phyloP scores from a whole-genome alignment of 2,797 vertebrate genomes.

The Parauchenoglanis punctatus region DNA sequence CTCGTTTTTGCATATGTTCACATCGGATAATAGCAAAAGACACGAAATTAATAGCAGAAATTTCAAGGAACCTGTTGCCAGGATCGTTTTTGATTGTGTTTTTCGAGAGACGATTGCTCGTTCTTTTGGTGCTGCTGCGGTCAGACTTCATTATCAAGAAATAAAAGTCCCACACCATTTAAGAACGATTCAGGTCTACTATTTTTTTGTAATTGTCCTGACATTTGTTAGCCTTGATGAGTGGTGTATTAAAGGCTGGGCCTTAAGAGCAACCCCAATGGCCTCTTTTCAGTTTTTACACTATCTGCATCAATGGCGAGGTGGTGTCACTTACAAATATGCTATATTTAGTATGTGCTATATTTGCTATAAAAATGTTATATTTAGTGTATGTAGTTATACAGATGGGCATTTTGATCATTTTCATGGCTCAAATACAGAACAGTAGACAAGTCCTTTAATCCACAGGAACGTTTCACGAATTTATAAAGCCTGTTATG shows the following conservation, averaged over 20 bases:
- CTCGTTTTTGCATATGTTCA: slow-evolving; percentile 26
- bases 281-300: not conserved
- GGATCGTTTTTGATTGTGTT: not conserved
- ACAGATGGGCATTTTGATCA: not conserved
- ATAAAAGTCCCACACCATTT: not conserved
- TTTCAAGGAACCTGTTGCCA: not conserved
- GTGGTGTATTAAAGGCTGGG: not conserved
- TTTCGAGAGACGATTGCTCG: not conserved
- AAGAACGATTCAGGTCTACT: too few species aligned
- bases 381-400: too few species aligned
- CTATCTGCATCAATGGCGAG: not conserved
- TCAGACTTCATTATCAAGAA: not conserved
- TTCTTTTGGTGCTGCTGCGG: not conserved
- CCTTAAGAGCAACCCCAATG: not conserved
- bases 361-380: too few species aligned
- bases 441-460: not conserved
- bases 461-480: not conserved
- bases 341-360: too few species aligned
- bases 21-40: slow-evolving; percentile 21
- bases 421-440: not conserved
- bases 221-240: not conserved
- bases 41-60: not conserved
- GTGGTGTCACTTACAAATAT: not conserved
- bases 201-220: not conserved
- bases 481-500: too few species aligned